Evolutionary conservation across 2,797 vertebrate species (phyloP), one percentile per base, ranked within the genome.

Genomic region (Silurus aristotelis): DNA sequence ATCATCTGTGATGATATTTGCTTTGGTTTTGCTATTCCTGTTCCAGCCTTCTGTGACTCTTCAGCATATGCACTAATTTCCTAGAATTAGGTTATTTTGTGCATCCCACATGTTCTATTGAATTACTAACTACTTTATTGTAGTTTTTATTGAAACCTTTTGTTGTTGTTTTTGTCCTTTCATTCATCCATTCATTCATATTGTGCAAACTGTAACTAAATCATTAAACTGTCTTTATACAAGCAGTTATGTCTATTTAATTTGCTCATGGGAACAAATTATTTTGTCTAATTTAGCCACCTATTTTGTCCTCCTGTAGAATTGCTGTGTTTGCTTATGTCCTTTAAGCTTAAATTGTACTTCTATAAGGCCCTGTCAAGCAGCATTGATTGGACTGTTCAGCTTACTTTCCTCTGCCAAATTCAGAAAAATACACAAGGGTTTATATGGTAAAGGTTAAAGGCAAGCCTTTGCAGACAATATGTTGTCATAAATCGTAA

Each of bases 321-420:
- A 83, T 84, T 76, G 71, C 58, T 68, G 61, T 68, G 14, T 31
- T 87, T 89, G 84, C 83, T 72, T 61, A 52, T 56, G 58, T 43
- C 48, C 56, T 87, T 80, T 84, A 86, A 85, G 52, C 75, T 73
- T 84, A 86, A 88, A 86, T 68, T n/a, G 67, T n/a, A 52, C 85
- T 83, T 83, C 19, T 76, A 77, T 48, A 87, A 72, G 78, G 63
- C 38, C 55, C 63, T 66, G 75, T 87, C 85, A 84, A 76, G 70
- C 22, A 12, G 46, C 31, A 87, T 89, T 55, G 84, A 87, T 87
- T 60, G 58, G 14, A 73, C 64, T 67, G 75, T 60, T 82, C 67
- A 71, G 68, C 80, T 84, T 20, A 72, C 20, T 63, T 80, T 77
- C 15, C 52, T 75, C n/a, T 19, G 31, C 72, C 77, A 83, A 85